phyloP scores from a whole-genome alignment of 2,113 vertebrate species.

The Casuarius casuarius region DNA sequence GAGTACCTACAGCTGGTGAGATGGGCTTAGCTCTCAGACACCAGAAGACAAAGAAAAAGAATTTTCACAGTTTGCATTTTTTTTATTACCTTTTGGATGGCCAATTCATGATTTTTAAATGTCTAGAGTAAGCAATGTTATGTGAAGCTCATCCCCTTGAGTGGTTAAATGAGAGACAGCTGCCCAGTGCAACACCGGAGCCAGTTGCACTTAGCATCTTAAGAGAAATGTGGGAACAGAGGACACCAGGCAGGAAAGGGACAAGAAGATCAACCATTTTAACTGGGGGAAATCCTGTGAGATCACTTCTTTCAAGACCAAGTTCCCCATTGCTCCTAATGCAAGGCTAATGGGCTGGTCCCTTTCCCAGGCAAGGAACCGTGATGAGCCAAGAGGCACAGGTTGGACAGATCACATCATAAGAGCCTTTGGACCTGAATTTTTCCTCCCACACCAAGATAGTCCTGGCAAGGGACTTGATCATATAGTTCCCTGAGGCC shows the following conservation, averaged over 20 bases:
- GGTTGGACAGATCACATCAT: not conserved
- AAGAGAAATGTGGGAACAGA: not conserved
- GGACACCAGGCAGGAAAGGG: not conserved
- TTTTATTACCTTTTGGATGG: not conserved
- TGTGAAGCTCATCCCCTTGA: not conserved
- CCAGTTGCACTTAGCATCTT: not conserved
- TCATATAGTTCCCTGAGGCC: not conserved
- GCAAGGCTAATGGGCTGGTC: not conserved
- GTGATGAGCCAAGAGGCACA: not conserved
- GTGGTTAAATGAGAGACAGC: too few species aligned
- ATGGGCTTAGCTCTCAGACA: not conserved
- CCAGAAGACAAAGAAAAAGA: not conserved
- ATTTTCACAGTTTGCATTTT: not conserved
- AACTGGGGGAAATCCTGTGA: not conserved
- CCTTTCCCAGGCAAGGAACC: not conserved
- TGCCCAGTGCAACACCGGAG: not conserved
- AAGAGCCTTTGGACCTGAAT: not conserved
- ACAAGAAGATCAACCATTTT: not conserved
- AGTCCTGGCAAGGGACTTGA: not conserved
- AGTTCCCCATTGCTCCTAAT: not conserved
- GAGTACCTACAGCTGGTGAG: not conserved
- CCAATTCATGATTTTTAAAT: not conserved
- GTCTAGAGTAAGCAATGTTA: not conserved
- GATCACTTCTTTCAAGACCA: not conserved
- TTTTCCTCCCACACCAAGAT: not conserved